Base-by-base conservation (phyloP, 2,797 vertebrate species). In the Microcaecilia unicolor region DNA sequence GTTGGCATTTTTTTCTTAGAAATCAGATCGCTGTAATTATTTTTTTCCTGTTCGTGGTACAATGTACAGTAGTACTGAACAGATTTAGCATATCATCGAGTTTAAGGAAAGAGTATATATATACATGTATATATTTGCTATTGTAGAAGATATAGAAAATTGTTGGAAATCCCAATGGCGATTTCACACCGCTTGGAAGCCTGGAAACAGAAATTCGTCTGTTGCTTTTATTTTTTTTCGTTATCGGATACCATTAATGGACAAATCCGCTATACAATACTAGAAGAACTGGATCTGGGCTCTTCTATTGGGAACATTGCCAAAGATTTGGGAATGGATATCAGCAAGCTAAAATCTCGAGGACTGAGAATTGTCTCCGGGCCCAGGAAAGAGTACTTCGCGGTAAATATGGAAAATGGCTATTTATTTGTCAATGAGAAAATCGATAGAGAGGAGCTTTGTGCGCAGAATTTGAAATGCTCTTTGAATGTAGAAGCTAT, bases 361-460 rank as follows among this genome's bases (percentile, higher is more conserved):
- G 78, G 83, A 43, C 66, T 80, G 4, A 74, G 78, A 6, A 72
- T 84, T 7, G 59, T 83, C 13, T 65, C 76, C 6, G 77, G 34
- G 32, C 18, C 46, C 28, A 16, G 12, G 23, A 15, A 25, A 12
- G 9, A 44, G 57, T 10, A 54, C 40, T 14, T 41, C 22, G 42
- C 41, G 45, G 32, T 45, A n/a, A 34, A 42, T 10, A n/a, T 60
- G 23, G 44, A 58, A 36, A 58, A 59, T 18, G 55, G 56, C 19
- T 31, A 58, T 21, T 16, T 37, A 15, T 43, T 53, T 28, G 49
- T 64, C 35, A 57, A 48, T 40, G 48, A 65, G 17, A 66, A 55
- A 20, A 43, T 70, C 34, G 70, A 76, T 24, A 51, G 67, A 45
- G 68, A 74, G 23, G 20, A 35, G 4, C 41, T 70, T 8, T 74